Evolutionary conservation across 2,888 invertebrate species (phyloP).

Genomic region (Ptychoptera albimana): DNA sequence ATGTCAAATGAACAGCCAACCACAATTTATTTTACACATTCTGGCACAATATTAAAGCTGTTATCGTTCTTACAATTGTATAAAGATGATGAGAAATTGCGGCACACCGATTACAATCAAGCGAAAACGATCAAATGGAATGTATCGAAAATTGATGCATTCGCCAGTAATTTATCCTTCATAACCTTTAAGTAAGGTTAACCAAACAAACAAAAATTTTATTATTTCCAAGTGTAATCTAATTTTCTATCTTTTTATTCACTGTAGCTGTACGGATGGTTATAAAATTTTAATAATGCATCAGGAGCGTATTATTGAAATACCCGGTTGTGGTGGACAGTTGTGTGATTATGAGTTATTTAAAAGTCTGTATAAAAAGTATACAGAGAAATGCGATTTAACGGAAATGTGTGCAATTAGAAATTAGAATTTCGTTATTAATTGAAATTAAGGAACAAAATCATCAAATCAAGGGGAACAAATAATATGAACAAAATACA

Average conservation of each 20-base stretch:
- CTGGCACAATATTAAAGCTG: slow-evolving; percentile 64
- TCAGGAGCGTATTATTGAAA: slow-evolving; percentile 51
- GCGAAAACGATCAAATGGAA: slow-evolving; percentile 36
- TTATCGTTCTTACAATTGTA: slow-evolving; percentile 57
- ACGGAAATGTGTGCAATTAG: slow-evolving; percentile 39
- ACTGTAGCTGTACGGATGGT: slow-evolving; percentile 35
- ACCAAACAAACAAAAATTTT: no score
- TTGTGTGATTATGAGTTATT: slow-evolving; percentile 48
- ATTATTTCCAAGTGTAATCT: slow-evolving; percentile 10
- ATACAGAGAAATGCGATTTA: slow-evolving; percentile 49
- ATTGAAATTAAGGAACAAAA: no score
- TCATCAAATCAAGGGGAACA: no score
- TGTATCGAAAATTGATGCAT: slow-evolving; percentile 50
- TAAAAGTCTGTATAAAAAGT: slow-evolving; percentile 38
- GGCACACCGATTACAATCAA: slow-evolving; percentile 33
- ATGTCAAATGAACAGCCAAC: slow-evolving; percentile 28
- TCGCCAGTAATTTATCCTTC: slow-evolving; percentile 67
- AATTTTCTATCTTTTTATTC: slow-evolving; percentile 4
- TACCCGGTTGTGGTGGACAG: slow-evolving; percentile 49
- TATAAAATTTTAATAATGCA: slow-evolving; percentile 47
- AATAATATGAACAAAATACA: no score
- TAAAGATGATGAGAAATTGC: slow-evolving; percentile 43
- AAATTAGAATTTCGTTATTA: no score
- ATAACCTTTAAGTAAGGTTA: slow-evolving; percentile 48
- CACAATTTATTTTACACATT: slow-evolving; percentile 64